Evolutionary conservation across 2,888 invertebrate species (phyloP).

Genomic region (Idaea straminata): DNA sequence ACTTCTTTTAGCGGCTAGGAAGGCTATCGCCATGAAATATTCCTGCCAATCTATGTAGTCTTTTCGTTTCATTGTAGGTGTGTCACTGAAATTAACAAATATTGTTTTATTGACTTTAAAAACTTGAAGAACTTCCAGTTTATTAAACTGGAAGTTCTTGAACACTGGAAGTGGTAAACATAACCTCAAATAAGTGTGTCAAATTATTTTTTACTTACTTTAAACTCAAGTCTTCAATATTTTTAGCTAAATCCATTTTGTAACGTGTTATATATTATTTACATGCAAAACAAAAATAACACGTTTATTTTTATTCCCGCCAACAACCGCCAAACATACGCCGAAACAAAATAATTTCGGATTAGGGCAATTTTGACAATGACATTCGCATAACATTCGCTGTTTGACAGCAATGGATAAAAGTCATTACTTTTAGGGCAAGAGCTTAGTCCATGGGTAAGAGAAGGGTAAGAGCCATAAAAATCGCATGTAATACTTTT

Average conservation of each 20-base stretch:
- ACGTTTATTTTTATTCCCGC: background rate
- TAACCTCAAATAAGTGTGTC: background rate
- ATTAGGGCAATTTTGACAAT: too few species aligned
- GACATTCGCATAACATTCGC: too few species aligned
- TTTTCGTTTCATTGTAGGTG: slow-evolving; percentile 71
- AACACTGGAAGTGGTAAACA: background rate
- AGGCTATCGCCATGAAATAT: slow-evolving; percentile 97
- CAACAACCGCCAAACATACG: background rate
- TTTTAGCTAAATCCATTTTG: slow-evolving; percentile 26
- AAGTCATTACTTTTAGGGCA: too few species aligned
- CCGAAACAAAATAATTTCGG: too few species aligned
- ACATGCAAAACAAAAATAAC: background rate
- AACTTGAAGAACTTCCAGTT: too few species aligned
- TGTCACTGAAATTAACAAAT: slow-evolving; percentile 20
- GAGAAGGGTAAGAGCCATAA: too few species aligned
- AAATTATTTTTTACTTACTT: slow-evolving; percentile 6
- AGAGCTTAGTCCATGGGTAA: too few species aligned
- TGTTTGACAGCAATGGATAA: too few species aligned
- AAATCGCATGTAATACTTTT: too few species aligned
- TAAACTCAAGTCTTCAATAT: slow-evolving; percentile 25
- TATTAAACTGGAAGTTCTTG: too few species aligned
- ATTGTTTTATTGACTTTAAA: background rate
- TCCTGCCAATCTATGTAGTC: slow-evolving; percentile 93
- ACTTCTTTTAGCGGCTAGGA: slow-evolving; percentile 94
- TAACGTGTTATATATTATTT: background rate